phyloP scores from a whole-genome alignment of 1,140 invertebrate species.

The Diorhabda elongata region DNA sequence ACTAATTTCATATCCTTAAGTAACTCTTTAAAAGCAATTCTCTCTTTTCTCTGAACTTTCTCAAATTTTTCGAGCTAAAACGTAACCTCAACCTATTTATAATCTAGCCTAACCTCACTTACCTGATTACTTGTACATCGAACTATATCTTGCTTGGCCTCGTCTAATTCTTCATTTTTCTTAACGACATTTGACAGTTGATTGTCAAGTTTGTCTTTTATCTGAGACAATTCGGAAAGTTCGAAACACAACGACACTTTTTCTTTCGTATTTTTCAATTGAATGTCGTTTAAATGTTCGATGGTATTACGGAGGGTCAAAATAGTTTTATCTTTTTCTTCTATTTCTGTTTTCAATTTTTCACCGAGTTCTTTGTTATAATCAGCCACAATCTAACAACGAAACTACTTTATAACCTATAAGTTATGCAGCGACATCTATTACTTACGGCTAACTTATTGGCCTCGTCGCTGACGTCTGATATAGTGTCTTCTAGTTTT shows the following conservation, averaged over 20 bases:
- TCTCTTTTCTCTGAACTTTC: conserved; percentile 33
- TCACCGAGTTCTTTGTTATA: conserved; percentile 42
- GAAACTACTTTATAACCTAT: neutral
- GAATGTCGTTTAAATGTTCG: conserved; percentile 37
- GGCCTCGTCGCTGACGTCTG: conserved; percentile 35
- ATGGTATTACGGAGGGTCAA: conserved; percentile 32
- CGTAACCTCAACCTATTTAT: neutral
- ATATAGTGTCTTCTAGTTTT: conserved; percentile 36
- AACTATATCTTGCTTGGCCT: conserved; percentile 31
- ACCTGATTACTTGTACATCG: conserved; percentile 26
- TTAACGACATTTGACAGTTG: conserved; percentile 35
- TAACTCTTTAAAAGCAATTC: conserved; percentile 31
- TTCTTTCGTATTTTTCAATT: conserved; percentile 38
- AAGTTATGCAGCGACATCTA: neutral
- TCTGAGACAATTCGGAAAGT: conserved; percentile 36
- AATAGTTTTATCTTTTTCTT: conserved; percentile 35
- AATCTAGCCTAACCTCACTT: neutral
- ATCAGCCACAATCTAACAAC: conserved; percentile 39
- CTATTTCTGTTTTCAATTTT: conserved; percentile 37
- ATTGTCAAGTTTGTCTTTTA: conserved; percentile 38
- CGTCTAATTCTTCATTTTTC: conserved; percentile 33
- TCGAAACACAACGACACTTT: conserved; percentile 40
- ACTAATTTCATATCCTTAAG: conserved; percentile 31
- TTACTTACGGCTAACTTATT: conserved; percentile 34
- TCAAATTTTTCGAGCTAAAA: conserved; percentile 31